Conservation (phyloP, 2,113 vertebrate species). For the Coreoperca whiteheadi region DNA sequence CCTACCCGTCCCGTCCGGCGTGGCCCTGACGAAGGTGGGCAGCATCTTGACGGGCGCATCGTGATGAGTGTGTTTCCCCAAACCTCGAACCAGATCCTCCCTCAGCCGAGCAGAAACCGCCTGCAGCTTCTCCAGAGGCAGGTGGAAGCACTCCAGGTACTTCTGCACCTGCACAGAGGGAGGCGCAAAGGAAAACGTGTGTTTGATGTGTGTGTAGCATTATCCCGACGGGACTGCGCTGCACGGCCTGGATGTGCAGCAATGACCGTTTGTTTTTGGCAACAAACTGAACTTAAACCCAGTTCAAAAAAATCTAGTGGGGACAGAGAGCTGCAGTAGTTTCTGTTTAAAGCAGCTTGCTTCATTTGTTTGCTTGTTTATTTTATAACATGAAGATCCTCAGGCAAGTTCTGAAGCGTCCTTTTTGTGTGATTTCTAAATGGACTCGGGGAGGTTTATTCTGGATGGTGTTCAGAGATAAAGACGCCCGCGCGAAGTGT, state of each 20-base stretch:
- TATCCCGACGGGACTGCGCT: too few species aligned
- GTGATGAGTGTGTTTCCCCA: constrained; percentile 72
- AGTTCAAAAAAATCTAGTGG: too few species aligned
- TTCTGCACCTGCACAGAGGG: constrained; percentile 84
- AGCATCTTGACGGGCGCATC: constrained; percentile 86
- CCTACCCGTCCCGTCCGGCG: constrained; percentile 89
- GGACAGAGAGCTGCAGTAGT: too few species aligned
- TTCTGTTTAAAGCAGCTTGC: too few species aligned
- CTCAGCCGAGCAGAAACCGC: constrained; percentile 80
- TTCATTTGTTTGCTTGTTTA: not conserved
- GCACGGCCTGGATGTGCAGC: too few species aligned
- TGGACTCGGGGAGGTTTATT: not conserved
- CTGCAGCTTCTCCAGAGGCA: constrained; percentile 78
- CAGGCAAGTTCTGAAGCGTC: too few species aligned
- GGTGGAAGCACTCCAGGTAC: constrained; percentile 76
- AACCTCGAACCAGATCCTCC: constrained; percentile 79
- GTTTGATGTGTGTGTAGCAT: too few species aligned
- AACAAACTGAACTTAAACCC: too few species aligned
- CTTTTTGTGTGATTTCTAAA: not conserved
- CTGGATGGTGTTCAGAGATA: not conserved
- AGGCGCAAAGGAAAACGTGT: too few species aligned
- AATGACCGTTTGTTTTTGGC: too few species aligned
- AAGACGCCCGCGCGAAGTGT: not conserved
- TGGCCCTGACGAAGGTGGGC: constrained; percentile 88
- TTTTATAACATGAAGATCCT: not conserved